phyloP scores from a whole-genome alignment of 2,888 invertebrate species.

The Volucella bombylans region DNA sequence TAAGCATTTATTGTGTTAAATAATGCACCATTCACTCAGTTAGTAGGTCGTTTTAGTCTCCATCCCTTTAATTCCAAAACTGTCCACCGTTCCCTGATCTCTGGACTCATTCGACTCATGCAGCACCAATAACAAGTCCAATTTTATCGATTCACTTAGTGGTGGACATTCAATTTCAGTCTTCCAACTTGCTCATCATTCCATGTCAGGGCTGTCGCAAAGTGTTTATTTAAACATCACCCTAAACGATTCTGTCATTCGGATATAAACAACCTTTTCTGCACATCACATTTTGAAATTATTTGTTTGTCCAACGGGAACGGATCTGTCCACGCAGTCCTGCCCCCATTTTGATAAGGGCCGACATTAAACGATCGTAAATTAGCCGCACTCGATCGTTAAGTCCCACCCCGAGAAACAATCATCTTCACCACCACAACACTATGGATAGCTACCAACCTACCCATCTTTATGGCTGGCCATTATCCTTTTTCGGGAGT shows the following conservation, averaged over 20 bases:
- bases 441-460: slow-evolving; percentile 18
- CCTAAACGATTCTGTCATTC: slow-evolving; percentile 45
- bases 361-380: slow-evolving; percentile 52
- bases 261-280: slow-evolving; percentile 41
- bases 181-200: neutral
- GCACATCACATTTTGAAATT: slow-evolving; percentile 23
- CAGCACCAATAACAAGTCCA: no score
- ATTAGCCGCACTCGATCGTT: slow-evolving; percentile 43
- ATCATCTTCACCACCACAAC: slow-evolving; percentile 10
- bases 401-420: slow-evolving; percentile 35
- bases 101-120: no score
- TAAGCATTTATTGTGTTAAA: no score
- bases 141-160: no score
- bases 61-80: no score
- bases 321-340: slow-evolving; percentile 40
- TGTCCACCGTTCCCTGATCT: no score
- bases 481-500: slow-evolving; percentile 21
- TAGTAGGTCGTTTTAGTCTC: no score
- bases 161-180: no score
- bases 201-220: neutral
- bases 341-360: slow-evolving; percentile 41
- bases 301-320: slow-evolving; percentile 22
- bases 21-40: no score
- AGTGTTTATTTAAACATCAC: slow-evolving; percentile 53
- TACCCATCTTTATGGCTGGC: neutral